Evolutionary conservation across 2,797 vertebrate genomes (phyloP), one percentile per base, ranked within the genome.

Genomic region (Adrianichthys oophorus): DNA sequence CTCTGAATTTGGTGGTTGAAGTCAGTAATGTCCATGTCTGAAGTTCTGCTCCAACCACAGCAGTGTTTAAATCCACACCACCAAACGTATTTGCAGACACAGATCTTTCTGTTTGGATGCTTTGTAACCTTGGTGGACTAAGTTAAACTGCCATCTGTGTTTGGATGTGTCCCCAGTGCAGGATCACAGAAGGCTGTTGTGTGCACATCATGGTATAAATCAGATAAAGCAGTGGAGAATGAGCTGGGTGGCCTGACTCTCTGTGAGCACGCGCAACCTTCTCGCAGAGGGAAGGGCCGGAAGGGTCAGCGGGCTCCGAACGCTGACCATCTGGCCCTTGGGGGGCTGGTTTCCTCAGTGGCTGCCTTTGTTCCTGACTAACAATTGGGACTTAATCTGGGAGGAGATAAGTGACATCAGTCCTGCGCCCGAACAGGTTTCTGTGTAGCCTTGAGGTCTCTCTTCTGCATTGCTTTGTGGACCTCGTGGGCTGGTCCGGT

Each of bases 281-380:
- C 89, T 91, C 90, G 89, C 85, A 84, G 87, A 91, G 78, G 51
- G 71, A 89, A 91, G 84, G 74, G 90, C 90, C 84, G 69, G 85
- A 85, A 91, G 91, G 92, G 92, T 89, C 94, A 94, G 92, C 91
- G 94, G 80, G 15, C 89, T 92, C 90, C 90, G 93, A 94, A 91
- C 90, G 83, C 92, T 92, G 94, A 90, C 95, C 95, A 98, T 98
- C 95, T 98, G 96, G 94, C 94, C 92, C 68, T 91, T 57, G 79
- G 80, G 85, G 84, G 90, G 86, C 87, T 91, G 91, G 90, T 92
- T 95, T 95, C 93, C 94, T 96, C 91, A 93, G 92, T 92, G 89
- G 80, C 86, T 73, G 83, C 85, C 92, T 96, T 98, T 97, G 95
- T 97, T 95, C 92, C 85, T 74, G 61, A 68, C 79, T 78, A 95